Evolutionary conservation across 2,113 vertebrate species (phyloP).

Genomic region (Ochotona princeps): DNA sequence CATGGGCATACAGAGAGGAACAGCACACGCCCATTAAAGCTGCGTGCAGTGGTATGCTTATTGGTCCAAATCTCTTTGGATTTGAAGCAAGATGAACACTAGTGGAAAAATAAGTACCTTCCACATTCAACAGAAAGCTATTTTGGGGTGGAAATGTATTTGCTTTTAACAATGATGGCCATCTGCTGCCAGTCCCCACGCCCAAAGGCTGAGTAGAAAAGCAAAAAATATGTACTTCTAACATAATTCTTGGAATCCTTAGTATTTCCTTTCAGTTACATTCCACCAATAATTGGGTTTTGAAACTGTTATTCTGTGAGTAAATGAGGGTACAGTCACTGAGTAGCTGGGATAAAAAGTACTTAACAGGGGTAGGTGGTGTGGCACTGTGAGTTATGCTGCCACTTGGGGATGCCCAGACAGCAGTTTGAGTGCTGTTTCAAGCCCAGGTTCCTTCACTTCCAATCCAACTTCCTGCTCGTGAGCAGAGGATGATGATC

Average conservation of each 20-base stretch:
- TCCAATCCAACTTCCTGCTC: no score
- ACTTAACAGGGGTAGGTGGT: neutral
- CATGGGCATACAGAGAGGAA: neutral
- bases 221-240: neutral
- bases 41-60: neutral
- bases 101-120: neutral
- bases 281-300: neutral
- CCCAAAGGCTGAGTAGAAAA: neutral
- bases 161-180: neutral
- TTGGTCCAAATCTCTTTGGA: neutral
- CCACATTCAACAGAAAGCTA: neutral
- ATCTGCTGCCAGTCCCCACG: neutral
- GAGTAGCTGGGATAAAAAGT: neutral
- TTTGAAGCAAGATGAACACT: neutral
- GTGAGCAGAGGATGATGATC: no score
- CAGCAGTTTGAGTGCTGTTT: no score
- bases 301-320: neutral
- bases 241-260: constrained; percentile 5
- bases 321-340: no score
- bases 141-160: neutral
- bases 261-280: neutral
- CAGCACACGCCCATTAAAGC: neutral
- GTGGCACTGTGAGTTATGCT: no score
- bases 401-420: no score
- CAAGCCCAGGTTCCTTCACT: no score